Evolutionary conservation across 2,888 invertebrate species (phyloP).

Genomic region (Chrysolina oricalcia): DNA sequence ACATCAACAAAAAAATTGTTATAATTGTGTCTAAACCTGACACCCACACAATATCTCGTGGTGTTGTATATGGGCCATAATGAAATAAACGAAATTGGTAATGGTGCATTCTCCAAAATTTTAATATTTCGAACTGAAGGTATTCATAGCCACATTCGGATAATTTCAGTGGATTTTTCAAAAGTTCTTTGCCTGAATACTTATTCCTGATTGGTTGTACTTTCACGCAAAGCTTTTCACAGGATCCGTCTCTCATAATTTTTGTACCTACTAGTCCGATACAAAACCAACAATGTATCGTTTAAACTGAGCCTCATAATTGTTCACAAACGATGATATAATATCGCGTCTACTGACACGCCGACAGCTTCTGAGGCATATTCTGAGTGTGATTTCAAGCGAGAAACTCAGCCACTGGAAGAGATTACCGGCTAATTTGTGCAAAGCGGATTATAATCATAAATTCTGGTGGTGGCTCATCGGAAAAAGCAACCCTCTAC

Average conservation of each 20-base stretch:
- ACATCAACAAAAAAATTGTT: too few species aligned
- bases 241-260: background rate
- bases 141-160: too few species aligned
- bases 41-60: too few species aligned
- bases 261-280: background rate
- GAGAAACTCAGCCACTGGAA: slow-evolving; percentile 64
- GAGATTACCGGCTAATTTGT: slow-evolving; percentile 67
- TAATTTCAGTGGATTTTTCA: too few species aligned
- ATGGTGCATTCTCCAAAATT: too few species aligned
- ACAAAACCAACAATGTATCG: background rate
- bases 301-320: slow-evolving; percentile 1
- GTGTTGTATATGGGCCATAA: too few species aligned
- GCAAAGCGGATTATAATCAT: slow-evolving; percentile 65
- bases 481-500: slow-evolving; percentile 47
- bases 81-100: too few species aligned
- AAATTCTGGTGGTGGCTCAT: slow-evolving; percentile 58
- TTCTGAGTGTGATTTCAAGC: slow-evolving; percentile 64
- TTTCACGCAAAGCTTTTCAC: too few species aligned
- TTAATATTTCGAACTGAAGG: too few species aligned
- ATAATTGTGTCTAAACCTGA: too few species aligned
- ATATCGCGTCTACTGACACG: slow-evolving; percentile 10
- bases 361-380: slow-evolving; percentile 29
- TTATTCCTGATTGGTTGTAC: too few species aligned
- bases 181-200: too few species aligned
- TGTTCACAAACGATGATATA: slow-evolving; percentile 19